phyloP scores from a whole-genome alignment of 2,797 vertebrate genomes.

The Eptatretus atami region DNA sequence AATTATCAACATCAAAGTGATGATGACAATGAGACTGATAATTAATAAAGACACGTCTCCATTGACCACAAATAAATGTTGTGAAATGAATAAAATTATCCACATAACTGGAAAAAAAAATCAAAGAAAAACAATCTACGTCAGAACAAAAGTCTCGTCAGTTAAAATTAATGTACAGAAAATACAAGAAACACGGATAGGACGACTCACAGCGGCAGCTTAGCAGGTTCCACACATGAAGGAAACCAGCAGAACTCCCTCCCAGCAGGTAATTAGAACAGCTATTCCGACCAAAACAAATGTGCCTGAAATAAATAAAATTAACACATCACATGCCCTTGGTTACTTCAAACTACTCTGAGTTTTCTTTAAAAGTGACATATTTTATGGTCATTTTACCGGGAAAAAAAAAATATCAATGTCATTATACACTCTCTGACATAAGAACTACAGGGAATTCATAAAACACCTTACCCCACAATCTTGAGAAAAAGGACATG shows the following conservation, averaged over 20 bases:
- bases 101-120: constrained; percentile 7
- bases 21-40: constrained; percentile 6
- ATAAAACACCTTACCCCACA: no score
- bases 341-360: neutral
- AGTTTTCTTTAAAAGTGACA: no score
- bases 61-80: neutral
- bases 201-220: constrained; percentile 38
- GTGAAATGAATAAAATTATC: neutral
- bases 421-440: no score
- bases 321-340: constrained; percentile 8
- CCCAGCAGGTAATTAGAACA: constrained; percentile 69
- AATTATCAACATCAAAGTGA: neutral
- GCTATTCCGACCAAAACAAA: constrained; percentile 51
- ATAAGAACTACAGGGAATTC: no score
- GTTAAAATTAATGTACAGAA: no score
- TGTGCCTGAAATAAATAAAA: constrained; percentile 22
- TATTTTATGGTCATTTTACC: no score
- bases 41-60: fast-evolving
- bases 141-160: no score
- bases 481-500: no score
- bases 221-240: constrained; percentile 91
- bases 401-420: no score
- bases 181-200: no score
- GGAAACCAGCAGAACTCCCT: constrained; percentile 25
- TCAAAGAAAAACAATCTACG: neutral